Evolutionary conservation across 2,888 invertebrate genomes (phyloP).

Genomic region (Psococerastis gibbosa): DNA sequence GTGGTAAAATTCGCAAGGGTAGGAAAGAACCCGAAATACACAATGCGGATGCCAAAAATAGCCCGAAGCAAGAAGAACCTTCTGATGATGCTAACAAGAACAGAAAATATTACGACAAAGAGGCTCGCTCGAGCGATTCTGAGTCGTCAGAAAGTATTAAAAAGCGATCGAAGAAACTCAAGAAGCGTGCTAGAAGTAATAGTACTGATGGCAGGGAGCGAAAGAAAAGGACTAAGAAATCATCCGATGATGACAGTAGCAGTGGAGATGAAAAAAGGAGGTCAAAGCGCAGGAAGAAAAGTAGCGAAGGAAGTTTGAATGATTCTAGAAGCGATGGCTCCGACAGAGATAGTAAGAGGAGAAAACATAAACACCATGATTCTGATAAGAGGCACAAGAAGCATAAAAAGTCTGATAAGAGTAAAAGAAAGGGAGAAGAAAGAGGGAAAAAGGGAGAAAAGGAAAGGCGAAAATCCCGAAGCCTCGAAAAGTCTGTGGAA

Average conservation of each 20-base stretch:
- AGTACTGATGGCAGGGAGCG: neutral
- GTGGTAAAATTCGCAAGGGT: too few species aligned
- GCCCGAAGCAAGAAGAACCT: too few species aligned
- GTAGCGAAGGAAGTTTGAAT: conserved; percentile 15
- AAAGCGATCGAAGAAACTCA: neutral
- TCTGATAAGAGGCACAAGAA: neutral
- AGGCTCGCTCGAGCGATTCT: too few species aligned
- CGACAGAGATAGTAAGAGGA: neutral
- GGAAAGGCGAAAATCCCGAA: neutral
- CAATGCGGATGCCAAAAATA: too few species aligned
- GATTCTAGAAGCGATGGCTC: neutral
- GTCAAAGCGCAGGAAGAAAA: conserved; percentile 13
- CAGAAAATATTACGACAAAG: too few species aligned
- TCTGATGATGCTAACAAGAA: too few species aligned
- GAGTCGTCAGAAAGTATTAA: too few species aligned
- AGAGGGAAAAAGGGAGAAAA: conserved; percentile 13
- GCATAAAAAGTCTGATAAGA: neutral
- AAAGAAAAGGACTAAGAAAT: too few species aligned
- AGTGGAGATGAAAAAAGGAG: neutral
- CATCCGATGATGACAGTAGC: neutral
- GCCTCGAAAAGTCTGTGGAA: neutral
- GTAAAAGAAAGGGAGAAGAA: conserved; percentile 17
- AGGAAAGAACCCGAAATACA: too few species aligned
- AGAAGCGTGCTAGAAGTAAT: neutral
- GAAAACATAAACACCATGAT: neutral